Evolutionary conservation across 1,140 invertebrate genomes (phyloP), one percentile per base, ranked within the genome.

Genomic region (Tachypleus tridentatus): DNA sequence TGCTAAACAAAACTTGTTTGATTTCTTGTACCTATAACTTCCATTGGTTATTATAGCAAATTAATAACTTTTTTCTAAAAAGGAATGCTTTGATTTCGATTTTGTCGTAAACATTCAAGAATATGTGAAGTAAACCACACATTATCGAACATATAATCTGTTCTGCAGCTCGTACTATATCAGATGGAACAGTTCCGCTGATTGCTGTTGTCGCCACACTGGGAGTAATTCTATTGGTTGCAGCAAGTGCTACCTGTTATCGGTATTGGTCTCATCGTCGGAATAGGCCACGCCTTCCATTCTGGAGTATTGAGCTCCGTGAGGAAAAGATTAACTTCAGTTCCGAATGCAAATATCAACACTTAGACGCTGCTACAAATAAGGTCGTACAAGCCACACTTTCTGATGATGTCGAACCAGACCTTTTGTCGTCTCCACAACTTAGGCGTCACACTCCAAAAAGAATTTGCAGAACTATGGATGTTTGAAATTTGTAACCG

Each of bases 231-330:
- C 53, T 69, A n/a, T 56, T 69, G n/a, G 68, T 67, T 1, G 68
- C 65, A 4, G 64, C 59, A 49, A 64, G 66, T 61, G 68, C 62
- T 5, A 66, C 68, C 3, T 69, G 68, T 56, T 69, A 66, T 49
- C 61, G 68, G 3, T 69, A 69, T 57, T 69, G 68, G 68, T 61
- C 61, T 9, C 49, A 64, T 49, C 58, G 63, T 3, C 61, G 68
- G 5, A 59, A 66, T 49, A 62, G 64, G 29, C 68, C 68, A 3
- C 57, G 68, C 9, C 52, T 69, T 10, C 68, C 68, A 9, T 67
- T 69, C 52, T 69, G 64, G 64, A 66, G 64, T 60, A 66, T 69
- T 4, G 68, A 69, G 54, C 51, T 66, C 8, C 68, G 65, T 7
- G 11, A 54, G 6, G 67, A 68, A 11, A 63, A 68, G 50, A n/a